phyloP scores from a whole-genome alignment of 2,797 vertebrate species.

The Agapornis canus region DNA sequence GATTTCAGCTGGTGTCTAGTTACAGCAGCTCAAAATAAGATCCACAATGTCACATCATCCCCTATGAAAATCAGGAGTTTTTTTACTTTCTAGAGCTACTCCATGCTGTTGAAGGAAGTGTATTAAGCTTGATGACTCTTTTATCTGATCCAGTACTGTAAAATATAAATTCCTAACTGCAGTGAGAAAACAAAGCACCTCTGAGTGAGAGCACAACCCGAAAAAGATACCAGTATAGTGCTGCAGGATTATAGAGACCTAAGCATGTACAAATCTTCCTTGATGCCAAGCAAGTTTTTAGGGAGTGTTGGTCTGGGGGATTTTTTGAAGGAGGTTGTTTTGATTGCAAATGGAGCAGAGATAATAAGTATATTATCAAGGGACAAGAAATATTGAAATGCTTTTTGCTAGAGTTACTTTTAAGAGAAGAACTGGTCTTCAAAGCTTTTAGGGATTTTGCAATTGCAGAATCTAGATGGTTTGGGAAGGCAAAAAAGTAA shows the following conservation, averaged over 20 bases:
- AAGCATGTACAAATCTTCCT: background rate
- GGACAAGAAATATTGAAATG: background rate
- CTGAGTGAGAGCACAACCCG: background rate
- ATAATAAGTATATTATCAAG: background rate
- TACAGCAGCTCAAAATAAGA: background rate
- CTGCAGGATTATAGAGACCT: background rate
- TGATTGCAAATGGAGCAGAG: background rate
- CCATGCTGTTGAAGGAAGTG: background rate
- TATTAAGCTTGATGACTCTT: background rate
- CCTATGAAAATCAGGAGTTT: background rate
- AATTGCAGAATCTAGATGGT: background rate
- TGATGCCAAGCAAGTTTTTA: background rate
- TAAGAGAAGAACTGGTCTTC: background rate
- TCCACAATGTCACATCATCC: background rate
- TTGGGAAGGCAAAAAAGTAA: background rate
- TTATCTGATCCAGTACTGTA: background rate
- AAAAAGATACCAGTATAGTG: background rate
- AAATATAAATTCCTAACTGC: background rate
- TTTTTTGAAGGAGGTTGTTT: background rate
- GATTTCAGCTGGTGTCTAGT: background rate
- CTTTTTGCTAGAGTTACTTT: background rate
- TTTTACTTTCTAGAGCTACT: background rate
- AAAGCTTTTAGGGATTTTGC: background rate
- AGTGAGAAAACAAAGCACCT: background rate
- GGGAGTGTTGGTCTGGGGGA: rapidly evolving